phyloP scores from a whole-genome alignment of 1,140 invertebrate species.

The Adelges cooleyi region DNA sequence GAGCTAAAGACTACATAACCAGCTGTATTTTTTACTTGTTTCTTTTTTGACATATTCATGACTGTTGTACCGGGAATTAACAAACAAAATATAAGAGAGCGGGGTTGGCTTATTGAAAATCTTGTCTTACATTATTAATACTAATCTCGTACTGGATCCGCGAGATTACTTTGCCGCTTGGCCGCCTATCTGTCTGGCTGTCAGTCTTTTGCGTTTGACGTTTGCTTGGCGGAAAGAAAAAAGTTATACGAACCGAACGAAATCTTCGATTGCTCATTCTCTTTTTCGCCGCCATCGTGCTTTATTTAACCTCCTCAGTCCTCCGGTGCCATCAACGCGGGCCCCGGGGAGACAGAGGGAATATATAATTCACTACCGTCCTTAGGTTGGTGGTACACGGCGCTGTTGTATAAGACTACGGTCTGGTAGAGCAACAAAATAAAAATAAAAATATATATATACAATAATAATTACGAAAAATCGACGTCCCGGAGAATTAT shows the following conservation, averaged over 20 bases:
- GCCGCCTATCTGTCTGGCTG: not conserved
- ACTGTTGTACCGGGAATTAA: too few relatives aligned
- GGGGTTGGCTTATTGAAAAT: slow-evolving; percentile 9
- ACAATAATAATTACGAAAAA: too few relatives aligned
- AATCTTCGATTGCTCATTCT: not conserved
- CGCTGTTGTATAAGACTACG: too few relatives aligned
- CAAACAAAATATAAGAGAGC: too few relatives aligned
- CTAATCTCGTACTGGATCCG: not conserved
- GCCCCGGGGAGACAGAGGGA: not conserved
- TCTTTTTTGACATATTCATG: too few relatives aligned
- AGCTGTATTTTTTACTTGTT: too few relatives aligned
- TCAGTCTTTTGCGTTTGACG: slow-evolving; percentile 9
- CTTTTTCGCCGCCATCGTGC: not conserved
- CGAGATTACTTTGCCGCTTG: slow-evolving; percentile 5
- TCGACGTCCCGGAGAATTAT: not conserved
- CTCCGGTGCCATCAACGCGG: not conserved
- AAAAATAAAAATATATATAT: too few relatives aligned
- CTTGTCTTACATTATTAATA: slow-evolving; percentile 22
- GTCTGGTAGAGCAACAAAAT: too few relatives aligned
- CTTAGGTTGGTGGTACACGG: too few relatives aligned
- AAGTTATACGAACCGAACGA: not conserved
- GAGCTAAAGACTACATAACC: too few relatives aligned
- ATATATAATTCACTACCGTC: slow-evolving; percentile 7
- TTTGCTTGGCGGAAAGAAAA: not conserved
- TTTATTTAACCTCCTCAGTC: not conserved